Base-by-base conservation (phyloP, 2,113 vertebrate species). In the Cyanocitta stelleri region DNA sequence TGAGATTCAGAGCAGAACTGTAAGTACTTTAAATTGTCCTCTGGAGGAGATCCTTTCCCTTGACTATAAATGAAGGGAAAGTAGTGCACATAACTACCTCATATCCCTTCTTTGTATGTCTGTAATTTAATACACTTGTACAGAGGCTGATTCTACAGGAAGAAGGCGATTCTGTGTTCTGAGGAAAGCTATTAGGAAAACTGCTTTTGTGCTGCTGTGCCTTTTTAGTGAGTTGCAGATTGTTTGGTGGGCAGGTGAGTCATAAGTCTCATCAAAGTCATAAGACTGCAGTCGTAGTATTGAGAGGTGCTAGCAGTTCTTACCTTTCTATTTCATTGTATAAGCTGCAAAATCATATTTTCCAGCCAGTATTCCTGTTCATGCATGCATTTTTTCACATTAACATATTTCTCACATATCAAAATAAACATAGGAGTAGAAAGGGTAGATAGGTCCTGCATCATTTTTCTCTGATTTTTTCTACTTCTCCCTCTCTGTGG, bases 181-280 rank as follows among this genome's bases (percentile, higher is more conserved):
- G 61, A 78, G 72, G 52, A 63, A 92, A 61, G 51, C 86, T 75
- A 27, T 64, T 97, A 85, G 54, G 81, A 87, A 95, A 95, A 78
- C 54, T 75, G 56, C 73, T 82, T 77, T 82, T 87, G 54, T 91
- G 54, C 44, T 76, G 32, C 27, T 82, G 29, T 93, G 62, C 61
- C 41, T 9, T 87, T 93, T 92, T 81, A 75, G 62, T 46, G 59
- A 71, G 52, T 71, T 77, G 80, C 61, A 51, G 80, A 24, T 51
- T 75, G 24, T 92, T 90, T 72, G 49, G n/a, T 78, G 54, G 48
- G 69, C 54, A 75, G 54, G 52, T 54, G 64, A 88, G 30, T 85
- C 48, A 13, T 72, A 78, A 87, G 68, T 89, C 89, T 91, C 10
- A 68, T 43, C 46, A 20, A 67, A 59, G n/a, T 85, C 54, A 39